phyloP scores from a whole-genome alignment of 2,113 vertebrate genomes.

The Chlorodrepanis virens region DNA sequence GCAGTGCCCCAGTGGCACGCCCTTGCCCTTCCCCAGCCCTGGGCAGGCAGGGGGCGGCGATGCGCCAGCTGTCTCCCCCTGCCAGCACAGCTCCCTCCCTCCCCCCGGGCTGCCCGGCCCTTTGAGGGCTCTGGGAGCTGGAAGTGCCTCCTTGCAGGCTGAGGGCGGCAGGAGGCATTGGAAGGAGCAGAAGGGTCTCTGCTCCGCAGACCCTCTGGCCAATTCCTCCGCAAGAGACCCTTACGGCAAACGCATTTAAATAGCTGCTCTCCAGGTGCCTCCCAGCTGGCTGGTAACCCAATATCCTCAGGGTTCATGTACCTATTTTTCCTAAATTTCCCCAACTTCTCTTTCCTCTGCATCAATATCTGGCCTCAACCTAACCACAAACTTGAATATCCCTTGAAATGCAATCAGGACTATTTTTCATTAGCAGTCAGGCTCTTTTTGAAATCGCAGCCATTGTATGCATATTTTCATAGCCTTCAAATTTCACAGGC shows the following conservation, averaged over 20 bases:
- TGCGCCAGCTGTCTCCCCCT: background rate
- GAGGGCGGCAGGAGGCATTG: background rate
- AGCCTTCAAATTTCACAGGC: background rate
- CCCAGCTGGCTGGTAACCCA: constrained; percentile 52
- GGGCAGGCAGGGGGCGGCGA: background rate
- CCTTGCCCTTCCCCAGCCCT: background rate
- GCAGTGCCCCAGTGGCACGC: accelerated
- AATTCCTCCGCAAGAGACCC: background rate
- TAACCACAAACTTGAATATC: background rate
- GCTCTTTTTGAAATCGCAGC: background rate
- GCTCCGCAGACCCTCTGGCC: background rate
- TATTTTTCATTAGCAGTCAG: constrained; percentile 14
- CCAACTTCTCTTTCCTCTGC: constrained; percentile 35
- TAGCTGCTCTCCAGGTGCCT: constrained; percentile 15
- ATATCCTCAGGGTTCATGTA: constrained; percentile 54
- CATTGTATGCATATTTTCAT: background rate
- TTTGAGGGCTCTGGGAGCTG: accelerated
- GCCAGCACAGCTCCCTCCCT: background rate
- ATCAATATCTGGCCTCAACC: constrained; percentile 43
- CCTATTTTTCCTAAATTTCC: constrained; percentile 60
- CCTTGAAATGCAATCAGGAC: background rate
- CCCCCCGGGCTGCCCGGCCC: accelerated
- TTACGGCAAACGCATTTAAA: constrained; percentile 40
- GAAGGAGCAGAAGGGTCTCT: background rate
- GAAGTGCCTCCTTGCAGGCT: background rate